phyloP scores from a whole-genome alignment of 2,113 vertebrate species.

The Chaetura pelagica region DNA sequence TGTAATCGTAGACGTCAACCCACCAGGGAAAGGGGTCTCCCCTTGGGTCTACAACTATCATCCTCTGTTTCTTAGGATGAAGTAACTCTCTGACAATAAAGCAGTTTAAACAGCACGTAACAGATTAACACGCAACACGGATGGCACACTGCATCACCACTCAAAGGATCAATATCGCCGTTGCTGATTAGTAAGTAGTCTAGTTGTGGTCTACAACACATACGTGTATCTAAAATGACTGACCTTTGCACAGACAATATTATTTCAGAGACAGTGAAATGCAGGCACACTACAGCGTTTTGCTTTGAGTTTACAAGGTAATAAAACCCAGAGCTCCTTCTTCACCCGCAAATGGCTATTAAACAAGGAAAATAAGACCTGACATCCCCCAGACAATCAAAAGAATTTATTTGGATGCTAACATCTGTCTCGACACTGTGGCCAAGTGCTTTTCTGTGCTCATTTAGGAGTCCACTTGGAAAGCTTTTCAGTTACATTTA shows the following conservation, averaged over 20 bases:
- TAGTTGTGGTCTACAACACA: not conserved
- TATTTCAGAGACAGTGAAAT: constrained; percentile 18
- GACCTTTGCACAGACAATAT: constrained; percentile 30
- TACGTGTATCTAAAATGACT: not conserved
- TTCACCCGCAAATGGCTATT: constrained; percentile 69
- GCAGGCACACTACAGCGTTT: not conserved
- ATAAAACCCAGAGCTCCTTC: constrained; percentile 22
- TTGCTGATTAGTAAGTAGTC: not conserved
- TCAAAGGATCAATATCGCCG: not conserved
- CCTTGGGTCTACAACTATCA: not conserved
- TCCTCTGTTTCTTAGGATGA: not conserved
- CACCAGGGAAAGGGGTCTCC: not conserved
- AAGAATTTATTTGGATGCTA: constrained; percentile 74
- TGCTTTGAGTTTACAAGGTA: constrained; percentile 1
- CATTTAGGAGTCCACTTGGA: constrained; percentile 65
- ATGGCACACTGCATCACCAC: not conserved
- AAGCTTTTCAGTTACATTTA: constrained; percentile 71
- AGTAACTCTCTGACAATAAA: constrained; percentile 19
- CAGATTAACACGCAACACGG: constrained; percentile 21
- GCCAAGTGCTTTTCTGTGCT: constrained; percentile 65
- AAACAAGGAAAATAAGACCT: constrained; percentile 72
- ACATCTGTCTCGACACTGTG: constrained; percentile 69
- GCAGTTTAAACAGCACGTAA: not conserved
- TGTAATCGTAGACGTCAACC: not conserved
- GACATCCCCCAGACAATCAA: constrained; percentile 59